Conservation (phyloP, 2,888 invertebrate species). For the Volucella zonaria region DNA sequence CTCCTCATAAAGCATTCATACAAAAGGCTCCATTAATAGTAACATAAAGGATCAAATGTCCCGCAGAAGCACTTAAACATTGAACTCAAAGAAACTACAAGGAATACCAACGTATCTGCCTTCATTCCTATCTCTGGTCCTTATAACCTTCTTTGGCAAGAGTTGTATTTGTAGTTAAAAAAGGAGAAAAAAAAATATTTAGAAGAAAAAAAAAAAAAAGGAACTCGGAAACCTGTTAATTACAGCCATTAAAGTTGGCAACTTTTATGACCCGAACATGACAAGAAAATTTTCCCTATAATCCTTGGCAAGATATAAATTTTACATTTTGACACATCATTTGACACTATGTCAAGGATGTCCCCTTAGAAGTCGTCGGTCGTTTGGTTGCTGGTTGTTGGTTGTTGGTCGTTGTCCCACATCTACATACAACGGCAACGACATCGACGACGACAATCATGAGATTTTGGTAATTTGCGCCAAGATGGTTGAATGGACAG, state of each 20-base stretch:
- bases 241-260: constrained; percentile 77
- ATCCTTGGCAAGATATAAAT: constrained; percentile 76
- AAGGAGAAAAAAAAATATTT: background rate
- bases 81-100: background rate
- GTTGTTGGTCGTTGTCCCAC: background rate
- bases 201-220: background rate
- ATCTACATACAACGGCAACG: constrained; percentile 1
- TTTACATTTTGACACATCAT: constrained; percentile 80
- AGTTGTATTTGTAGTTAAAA: background rate
- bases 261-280: constrained; percentile 79
- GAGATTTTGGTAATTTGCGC: too few relatives aligned
- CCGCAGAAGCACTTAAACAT: constrained; percentile 9
- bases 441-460: background rate
- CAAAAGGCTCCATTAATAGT: constrained; percentile 25
- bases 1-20: constrained; percentile 48
- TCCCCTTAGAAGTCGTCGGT: constrained; percentile 5
- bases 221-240: constrained; percentile 69
- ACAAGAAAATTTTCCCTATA: constrained; percentile 74
- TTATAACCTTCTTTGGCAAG: background rate
- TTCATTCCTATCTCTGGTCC: background rate
- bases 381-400: background rate
- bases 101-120: too few relatives aligned
- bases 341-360: constrained; percentile 76
- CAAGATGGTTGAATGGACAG: too few relatives aligned
- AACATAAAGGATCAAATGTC: constrained; percentile 20